phyloP scores from a whole-genome alignment of 2,888 invertebrate genomes.

The Drosophila kokeensis region DNA sequence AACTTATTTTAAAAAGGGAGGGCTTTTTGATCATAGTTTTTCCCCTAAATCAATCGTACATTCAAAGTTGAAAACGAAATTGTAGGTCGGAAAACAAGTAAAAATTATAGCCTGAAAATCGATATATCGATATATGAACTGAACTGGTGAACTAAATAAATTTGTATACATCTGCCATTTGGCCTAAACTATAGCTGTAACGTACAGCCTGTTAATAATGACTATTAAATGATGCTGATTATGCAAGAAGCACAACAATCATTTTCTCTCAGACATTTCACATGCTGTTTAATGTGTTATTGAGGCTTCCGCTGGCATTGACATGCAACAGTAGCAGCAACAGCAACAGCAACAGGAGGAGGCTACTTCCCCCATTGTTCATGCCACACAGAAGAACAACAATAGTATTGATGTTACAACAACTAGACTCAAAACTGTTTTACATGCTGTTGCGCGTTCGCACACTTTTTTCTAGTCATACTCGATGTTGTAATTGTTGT shows the following conservation, averaged over 20 bases:
- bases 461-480: conserved; percentile 58
- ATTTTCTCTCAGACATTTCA: not conserved
- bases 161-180: not conserved
- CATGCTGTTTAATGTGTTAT: conserved; percentile 7
- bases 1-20: too few relatives aligned
- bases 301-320: conserved; percentile 24
- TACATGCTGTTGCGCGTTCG: conserved; percentile 72
- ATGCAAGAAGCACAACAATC: not conserved
- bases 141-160: too few relatives aligned
- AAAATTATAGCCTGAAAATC: too few relatives aligned
- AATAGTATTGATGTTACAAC: conserved; percentile 29
- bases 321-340: conserved; percentile 9
- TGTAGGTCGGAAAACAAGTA: too few relatives aligned
- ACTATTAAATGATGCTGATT: not conserved
- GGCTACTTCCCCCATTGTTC: not conserved
- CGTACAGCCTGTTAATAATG: not conserved
- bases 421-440: conserved; percentile 56
- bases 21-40: too few relatives aligned
- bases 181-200: not conserved
- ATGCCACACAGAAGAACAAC: conserved; percentile 19
- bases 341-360: conserved; percentile 1
- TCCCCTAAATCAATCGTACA: too few relatives aligned
- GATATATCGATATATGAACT: too few relatives aligned
- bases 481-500: conserved; percentile 17
- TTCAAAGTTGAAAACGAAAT: too few relatives aligned